A percentile compares a stretch with the other conserved stretches of the same genome.
Conservation (phyloP, 1,140 invertebrate species). For the Drosophila novamexicana region DNA sequence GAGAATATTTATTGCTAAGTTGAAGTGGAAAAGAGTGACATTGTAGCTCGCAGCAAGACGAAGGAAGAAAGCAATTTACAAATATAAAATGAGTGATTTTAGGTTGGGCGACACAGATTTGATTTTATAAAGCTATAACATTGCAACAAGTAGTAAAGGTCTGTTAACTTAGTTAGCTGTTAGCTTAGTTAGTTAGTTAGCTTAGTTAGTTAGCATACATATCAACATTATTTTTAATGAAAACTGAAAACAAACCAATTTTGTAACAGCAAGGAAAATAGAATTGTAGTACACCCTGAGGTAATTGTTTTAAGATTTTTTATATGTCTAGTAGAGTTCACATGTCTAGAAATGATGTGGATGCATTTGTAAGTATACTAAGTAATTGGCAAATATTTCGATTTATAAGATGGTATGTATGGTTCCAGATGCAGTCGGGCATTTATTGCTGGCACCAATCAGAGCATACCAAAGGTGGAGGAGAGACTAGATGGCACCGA, state of each 20-base stretch:
- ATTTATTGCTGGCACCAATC: slow-evolving; percentile 29
- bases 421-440: slow-evolving; percentile 31
- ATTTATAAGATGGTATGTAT: neutral
- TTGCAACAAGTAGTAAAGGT: too few species aligned
- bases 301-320: slow-evolving; percentile 4
- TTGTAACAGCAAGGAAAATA: neutral
- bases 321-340: neutral
- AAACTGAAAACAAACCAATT: neutral
- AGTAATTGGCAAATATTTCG: neutral
- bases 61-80: too few species aligned
- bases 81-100: neutral
- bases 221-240: neutral
- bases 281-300: neutral
- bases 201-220: too few species aligned
- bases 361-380: slow-evolving; percentile 27
- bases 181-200: too few species aligned
- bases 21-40: slow-evolving; percentile 1
- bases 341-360: slow-evolving; percentile 20
- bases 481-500: slow-evolving; percentile 5
- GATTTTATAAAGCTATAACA: too few species aligned
- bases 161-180: too few species aligned
- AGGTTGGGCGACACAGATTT: too few species aligned
- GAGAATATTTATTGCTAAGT: neutral
- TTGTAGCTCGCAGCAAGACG: neutral
- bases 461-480: neutral